Evolutionary conservation across 2,888 invertebrate species (phyloP), one percentile per base, ranked within the genome.

Genomic region (Allophyes oxyacanthae): DNA sequence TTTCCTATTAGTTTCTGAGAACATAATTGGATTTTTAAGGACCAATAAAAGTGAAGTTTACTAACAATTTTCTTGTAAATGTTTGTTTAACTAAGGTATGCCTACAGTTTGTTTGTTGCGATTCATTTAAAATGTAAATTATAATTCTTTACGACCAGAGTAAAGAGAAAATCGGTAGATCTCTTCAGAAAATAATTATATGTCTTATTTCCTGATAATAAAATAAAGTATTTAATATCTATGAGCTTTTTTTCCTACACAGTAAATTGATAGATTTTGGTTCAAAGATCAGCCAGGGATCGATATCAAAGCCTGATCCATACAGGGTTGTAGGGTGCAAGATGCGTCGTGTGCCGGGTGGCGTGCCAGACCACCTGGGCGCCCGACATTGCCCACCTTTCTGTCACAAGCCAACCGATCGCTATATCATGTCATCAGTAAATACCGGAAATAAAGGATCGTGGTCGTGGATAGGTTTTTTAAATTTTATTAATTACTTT

Each of bases 311-410:
- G 55, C 49, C 75, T 74, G 50, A 63, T 64, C 58, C 51, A 64
- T 70, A 72, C 62, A 57, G 20, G 20, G 20, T 20, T 48, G 72
- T 62, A 60, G 73, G 66, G 70, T 59, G 75, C 78, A 75, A 77
- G 74, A 75, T 75, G 74, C 68, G 65, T 38, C 68, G 72, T 68
- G 74, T 50, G 76, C 77, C 83, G 72, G 82, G 70, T 80, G 82
- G 74, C 65, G 53, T 55, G 62, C 56, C 72, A 52, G 85, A 74
- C 87, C 89, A 89, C 88, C 89, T 88, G 89, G 89, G 71, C 65
- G 51, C 67, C 10, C 60, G 49, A 74, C 71, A 72, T 62, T 65
- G 34, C 56, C 64, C 75, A 75, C 71, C 78, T 87, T 86, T 85
- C 77, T 82, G 76, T 73, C 72, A 62, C 62, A 65, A 71, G 33